Evolutionary conservation across 2,888 invertebrate genomes (phyloP), one percentile per base, ranked within the genome.

Genomic region (Diarsia dahlii): DNA sequence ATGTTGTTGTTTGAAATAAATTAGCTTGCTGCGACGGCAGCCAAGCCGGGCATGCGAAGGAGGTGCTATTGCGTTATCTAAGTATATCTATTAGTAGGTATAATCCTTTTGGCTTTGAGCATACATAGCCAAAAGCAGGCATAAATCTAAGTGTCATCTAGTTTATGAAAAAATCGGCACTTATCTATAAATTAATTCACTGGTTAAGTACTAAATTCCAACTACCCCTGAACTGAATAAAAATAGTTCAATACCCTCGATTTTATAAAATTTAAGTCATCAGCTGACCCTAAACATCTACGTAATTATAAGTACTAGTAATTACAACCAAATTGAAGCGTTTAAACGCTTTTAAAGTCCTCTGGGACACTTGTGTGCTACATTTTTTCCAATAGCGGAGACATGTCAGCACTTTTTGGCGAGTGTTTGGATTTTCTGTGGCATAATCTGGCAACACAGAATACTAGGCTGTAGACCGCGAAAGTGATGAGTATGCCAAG

Each of bases 401-500:
- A 88, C 83, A 88, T 90, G 67, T 92, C 91, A 2, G 76, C 74
- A 18, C 60, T 81, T 62, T 82, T 82, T 1, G 67, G 46, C 2
- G 78, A 66, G 9, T 74, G 74, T 68, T 82, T 87, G 20, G 80
- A 23, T 13, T 81, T 73, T 60, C 86, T 89, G 56, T 84, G 70
- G 12, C 87, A 81, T 6, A 91, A 46, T 78, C 87, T 88, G 39
- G 88, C 89, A 13, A 85, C 82, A 73, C 87, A 91, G 76, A 88
- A 91, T 6, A 92, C 80, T 1, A 91, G 23, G 13, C 83, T 85
- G 74, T 91, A 93, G 0, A 88, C 3, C 10, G 85, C 20, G 0
- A 89, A 60, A 4, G 90, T 71, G 5, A 88, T 52, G 13, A 92
- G 85, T 60, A 97, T 88, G 6, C 92, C 89, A 70, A 97, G 83